Conservation (phyloP, 2,113 vertebrate species). For the Heterochromis multidens region DNA sequence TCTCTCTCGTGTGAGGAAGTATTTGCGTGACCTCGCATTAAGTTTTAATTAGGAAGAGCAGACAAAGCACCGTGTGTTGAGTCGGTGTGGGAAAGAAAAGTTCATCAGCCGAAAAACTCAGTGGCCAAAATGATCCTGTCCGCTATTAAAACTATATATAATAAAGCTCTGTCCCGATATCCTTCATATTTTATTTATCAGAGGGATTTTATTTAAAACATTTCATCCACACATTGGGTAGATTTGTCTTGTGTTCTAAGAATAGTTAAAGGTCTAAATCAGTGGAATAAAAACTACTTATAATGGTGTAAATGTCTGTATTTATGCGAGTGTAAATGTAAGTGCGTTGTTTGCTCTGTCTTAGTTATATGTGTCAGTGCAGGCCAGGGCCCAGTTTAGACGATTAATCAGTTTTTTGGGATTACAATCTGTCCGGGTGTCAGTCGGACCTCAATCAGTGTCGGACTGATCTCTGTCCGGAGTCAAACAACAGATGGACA, state of each 20-base stretch:
- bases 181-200: background rate
- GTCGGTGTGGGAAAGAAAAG: slow-evolving; percentile 30
- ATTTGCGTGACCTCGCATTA: slow-evolving; percentile 54
- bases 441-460: slow-evolving; percentile 40
- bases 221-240: background rate
- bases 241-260: background rate
- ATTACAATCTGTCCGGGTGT: slow-evolving; percentile 34
- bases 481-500: slow-evolving; percentile 68
- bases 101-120: slow-evolving; percentile 25
- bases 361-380: background rate
- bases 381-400: background rate
- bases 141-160: background rate
- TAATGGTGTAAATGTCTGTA: too few relatives aligned
- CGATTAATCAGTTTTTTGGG: slow-evolving; percentile 42
- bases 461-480: slow-evolving; percentile 47
- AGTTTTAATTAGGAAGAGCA: slow-evolving; percentile 61
- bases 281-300: background rate
- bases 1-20: background rate
- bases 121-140: background rate
- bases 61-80: slow-evolving; percentile 41
- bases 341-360: background rate
- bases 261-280: background rate
- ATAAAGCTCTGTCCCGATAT: background rate
- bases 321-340: background rate
- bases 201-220: background rate